Conservation (phyloP, 2,797 vertebrate genomes). For the Crenuchus spilurus region DNA sequence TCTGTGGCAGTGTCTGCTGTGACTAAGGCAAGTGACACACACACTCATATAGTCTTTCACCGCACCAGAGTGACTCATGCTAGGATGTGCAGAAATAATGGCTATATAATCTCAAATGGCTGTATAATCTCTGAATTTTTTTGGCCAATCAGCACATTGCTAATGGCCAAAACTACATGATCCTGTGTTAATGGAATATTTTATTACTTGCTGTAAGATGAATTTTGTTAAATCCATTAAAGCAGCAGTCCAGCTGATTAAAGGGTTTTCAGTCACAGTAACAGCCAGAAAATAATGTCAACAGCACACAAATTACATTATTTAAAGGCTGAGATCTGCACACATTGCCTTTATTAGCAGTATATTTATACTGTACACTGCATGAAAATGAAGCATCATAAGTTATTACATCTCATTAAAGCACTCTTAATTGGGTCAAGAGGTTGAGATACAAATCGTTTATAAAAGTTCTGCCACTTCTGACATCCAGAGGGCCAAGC, state of each 20-base stretch:
- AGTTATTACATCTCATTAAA: slow-evolving; percentile 8
- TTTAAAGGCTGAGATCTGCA: background rate
- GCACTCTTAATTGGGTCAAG: background rate
- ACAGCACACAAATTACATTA: background rate
- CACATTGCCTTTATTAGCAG: background rate
- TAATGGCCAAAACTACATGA: background rate
- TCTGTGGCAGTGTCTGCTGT: slow-evolving; percentile 25
- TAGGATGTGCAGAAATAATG: slow-evolving; percentile 5
- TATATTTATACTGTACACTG: background rate
- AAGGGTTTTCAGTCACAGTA: background rate
- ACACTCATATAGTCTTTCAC: slow-evolving; percentile 1
- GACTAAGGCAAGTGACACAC: slow-evolving; percentile 36
- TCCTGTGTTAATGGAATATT: slow-evolving; percentile 8
- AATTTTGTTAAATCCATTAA: background rate
- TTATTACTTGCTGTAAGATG: background rate
- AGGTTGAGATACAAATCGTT: background rate
- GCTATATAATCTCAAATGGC: background rate
- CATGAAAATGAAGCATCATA: background rate
- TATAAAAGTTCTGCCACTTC: background rate
- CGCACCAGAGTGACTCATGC: slow-evolving; percentile 15
- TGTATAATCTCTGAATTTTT: background rate
- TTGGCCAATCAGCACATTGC: background rate
- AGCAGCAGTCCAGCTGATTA: background rate
- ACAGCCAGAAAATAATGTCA: background rate
- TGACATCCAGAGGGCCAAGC: background rate